Conservation (phyloP, 1,140 invertebrate genomes). For the Eupeodes corollae region DNA sequence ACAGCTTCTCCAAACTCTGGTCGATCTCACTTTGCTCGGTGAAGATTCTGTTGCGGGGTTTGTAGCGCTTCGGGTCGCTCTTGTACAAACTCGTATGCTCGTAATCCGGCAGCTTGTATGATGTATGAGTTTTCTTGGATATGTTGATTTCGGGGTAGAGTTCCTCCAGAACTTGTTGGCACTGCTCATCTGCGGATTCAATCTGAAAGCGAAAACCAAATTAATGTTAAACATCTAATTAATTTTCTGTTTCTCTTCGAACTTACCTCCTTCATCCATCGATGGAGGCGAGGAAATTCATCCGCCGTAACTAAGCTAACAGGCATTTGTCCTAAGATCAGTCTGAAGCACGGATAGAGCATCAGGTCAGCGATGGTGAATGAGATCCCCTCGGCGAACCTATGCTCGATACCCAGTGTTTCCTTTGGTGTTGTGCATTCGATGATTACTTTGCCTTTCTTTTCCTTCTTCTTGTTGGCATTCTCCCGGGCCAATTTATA, state of each 20-base stretch:
- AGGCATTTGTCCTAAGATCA: conserved; percentile 47
- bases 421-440: conserved; percentile 39
- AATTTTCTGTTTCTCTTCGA: too few relatives aligned
- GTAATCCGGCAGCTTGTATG: conserved; percentile 22
- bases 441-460: conserved; percentile 25
- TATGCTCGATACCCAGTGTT: conserved; percentile 49
- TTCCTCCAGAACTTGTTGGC: conserved; percentile 17
- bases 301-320: conserved; percentile 37
- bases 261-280: conserved; percentile 51
- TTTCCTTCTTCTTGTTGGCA: conserved; percentile 14
- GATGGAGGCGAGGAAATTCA: conserved; percentile 50
- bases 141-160: conserved; percentile 11
- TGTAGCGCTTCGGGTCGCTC: conserved; percentile 64
- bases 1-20: conserved; percentile 43
- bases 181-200: conserved; percentile 18
- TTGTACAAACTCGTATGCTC: conserved; percentile 53
- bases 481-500: conserved; percentile 57
- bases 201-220: conserved; percentile 21
- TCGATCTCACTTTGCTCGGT: conserved; percentile 67
- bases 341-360: conserved; percentile 58
- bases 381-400: conserved; percentile 71
- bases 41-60: conserved; percentile 56
- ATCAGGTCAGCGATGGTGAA: conserved; percentile 78
- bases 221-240: too few relatives aligned
- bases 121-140: neutral